phyloP scores from a whole-genome alignment of 1,140 invertebrate genomes.

The Drosophila yakuba region DNA sequence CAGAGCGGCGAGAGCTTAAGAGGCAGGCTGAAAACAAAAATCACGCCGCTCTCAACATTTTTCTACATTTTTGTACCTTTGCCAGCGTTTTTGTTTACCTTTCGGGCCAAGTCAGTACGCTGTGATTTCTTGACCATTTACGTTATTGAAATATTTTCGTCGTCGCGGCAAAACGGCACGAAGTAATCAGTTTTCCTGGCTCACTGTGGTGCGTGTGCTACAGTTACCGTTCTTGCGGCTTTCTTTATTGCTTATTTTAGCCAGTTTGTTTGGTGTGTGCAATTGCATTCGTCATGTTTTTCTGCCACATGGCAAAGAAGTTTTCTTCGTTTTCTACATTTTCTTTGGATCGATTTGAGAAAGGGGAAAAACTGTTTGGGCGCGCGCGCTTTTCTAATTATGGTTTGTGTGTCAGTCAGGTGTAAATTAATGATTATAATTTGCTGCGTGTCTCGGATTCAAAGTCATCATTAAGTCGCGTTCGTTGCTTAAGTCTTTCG shows the following conservation, averaged over 20 bases:
- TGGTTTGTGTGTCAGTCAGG: slow-evolving; percentile 42
- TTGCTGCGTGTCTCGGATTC: slow-evolving; percentile 54
- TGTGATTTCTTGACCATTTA: slow-evolving; percentile 82
- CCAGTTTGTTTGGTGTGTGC: slow-evolving; percentile 14
- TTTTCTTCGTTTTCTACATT: neutral
- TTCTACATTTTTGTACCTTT: slow-evolving; percentile 69
- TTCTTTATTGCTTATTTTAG: slow-evolving; percentile 29
- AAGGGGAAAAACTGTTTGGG: slow-evolving; percentile 13
- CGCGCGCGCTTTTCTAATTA: slow-evolving; percentile 51
- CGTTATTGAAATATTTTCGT: slow-evolving; percentile 71
- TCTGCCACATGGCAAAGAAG: slow-evolving; percentile 59
- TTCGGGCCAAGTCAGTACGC: slow-evolving; percentile 64
- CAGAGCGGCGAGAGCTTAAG: slow-evolving; percentile 24
- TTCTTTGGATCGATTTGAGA: neutral
- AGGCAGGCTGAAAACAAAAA: neutral
- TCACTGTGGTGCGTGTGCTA: slow-evolving; percentile 57
- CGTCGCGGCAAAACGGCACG: slow-evolving; percentile 19
- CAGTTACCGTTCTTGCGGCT: slow-evolving; percentile 72
- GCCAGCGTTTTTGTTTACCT: slow-evolving; percentile 79
- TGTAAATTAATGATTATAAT: slow-evolving; percentile 74
- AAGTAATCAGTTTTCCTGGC: slow-evolving; percentile 12
- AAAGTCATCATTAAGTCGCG: slow-evolving; percentile 75
- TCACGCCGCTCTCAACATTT: slow-evolving; percentile 36
- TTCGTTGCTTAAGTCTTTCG: slow-evolving; percentile 80
- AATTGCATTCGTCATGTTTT: slow-evolving; percentile 50